Conservation (phyloP, 2,888 invertebrate genomes). For the Julus scandinavius region DNA sequence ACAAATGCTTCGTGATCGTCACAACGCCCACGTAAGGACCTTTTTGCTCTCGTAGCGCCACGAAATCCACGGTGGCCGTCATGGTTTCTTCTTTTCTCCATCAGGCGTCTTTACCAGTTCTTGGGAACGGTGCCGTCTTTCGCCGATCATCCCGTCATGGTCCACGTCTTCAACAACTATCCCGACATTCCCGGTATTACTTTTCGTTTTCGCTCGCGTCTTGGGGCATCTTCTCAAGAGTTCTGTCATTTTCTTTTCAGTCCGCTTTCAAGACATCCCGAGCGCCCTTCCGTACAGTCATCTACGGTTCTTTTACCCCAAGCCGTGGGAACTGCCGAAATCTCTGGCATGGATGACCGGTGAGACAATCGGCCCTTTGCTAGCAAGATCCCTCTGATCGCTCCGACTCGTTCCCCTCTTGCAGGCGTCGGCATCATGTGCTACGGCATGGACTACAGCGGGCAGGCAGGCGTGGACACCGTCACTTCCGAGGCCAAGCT, state of each 20-base stretch:
- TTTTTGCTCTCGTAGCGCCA: not conserved
- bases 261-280: slow-evolving; percentile 76
- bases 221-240: not conserved
- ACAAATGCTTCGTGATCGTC: slow-evolving; percentile 40
- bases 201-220: not conserved
- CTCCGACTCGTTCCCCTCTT: not conserved
- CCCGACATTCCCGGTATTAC: slow-evolving; percentile 71
- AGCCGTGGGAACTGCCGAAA: slow-evolving; percentile 75
- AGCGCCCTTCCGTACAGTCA: slow-evolving; percentile 80
- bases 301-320: slow-evolving; percentile 80
- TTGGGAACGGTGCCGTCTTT: slow-evolving; percentile 76
- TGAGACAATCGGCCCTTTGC: slow-evolving; percentile 57
- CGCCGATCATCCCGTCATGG: slow-evolving; percentile 83
- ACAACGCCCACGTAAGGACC: slow-evolving; percentile 45
- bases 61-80: not conserved
- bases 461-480: slow-evolving; percentile 56
- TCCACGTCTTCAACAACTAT: slow-evolving; percentile 77
- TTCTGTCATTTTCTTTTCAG: slow-evolving; percentile 62
- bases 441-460: slow-evolving; percentile 74
- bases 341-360: slow-evolving; percentile 88
- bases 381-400: not conserved
- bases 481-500: slow-evolving; percentile 57
- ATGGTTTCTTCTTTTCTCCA: slow-evolving; percentile 48
- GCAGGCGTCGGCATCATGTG: slow-evolving; percentile 79
- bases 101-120: slow-evolving; percentile 85